These are phyloP conservation scores for Ochotona curzoniae DNA, from an alignment of 2,113 vertebrate genomes.

Conservation along the genomic window DNA sequence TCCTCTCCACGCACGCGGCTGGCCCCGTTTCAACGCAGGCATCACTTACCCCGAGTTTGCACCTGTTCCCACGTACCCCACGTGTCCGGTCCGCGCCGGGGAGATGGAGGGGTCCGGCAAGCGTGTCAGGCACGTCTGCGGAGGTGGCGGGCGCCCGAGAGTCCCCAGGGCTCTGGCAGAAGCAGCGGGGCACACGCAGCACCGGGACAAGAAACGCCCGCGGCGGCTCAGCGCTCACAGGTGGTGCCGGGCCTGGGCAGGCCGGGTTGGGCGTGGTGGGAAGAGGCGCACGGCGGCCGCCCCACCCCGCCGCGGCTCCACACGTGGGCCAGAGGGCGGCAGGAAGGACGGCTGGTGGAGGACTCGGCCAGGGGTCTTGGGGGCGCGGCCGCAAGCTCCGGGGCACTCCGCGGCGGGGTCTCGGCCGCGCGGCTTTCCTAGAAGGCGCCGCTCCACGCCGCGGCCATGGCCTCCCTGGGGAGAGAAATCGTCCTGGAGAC, in stretches of 20 bases:
- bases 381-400: neutral
- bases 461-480: slow-evolving; percentile 77
- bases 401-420: neutral
- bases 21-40: neutral
- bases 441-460: neutral
- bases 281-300: neutral
- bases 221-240: neutral
- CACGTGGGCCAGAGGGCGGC: accelerated
- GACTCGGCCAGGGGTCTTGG: accelerated
- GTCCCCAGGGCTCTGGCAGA: neutral
- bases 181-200: neutral
- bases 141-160: neutral
- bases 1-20: neutral
- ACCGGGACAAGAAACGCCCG: accelerated
- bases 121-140: accelerated
- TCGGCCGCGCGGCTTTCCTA: neutral
- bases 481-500: slow-evolving; percentile 79
- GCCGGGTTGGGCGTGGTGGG: neutral
- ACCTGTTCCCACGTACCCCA: too few species aligned
- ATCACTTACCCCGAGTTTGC: accelerated
- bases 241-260: neutral
- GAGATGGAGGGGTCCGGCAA: accelerated
- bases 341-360: accelerated
- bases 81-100: neutral
- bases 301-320: neutral